Conservation (phyloP, 2,888 invertebrate species). For the Escarpia spicata region DNA sequence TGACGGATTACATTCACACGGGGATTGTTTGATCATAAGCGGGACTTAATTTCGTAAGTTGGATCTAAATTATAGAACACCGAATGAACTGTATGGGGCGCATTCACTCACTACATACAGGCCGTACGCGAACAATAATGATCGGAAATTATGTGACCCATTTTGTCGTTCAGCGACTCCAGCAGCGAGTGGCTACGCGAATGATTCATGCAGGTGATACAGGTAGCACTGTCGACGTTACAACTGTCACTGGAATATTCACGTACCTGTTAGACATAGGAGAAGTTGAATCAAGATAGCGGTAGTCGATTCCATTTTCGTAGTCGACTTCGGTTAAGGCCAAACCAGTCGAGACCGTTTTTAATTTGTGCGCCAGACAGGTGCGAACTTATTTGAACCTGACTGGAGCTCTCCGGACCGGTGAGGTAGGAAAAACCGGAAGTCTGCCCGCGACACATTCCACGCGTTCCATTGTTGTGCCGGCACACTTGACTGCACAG, state of each 20-base stretch:
- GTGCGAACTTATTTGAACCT: conserved; percentile 16
- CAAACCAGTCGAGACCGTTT: not conserved
- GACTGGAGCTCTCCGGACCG: not conserved
- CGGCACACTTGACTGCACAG: not conserved
- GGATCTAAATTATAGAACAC: too few relatives aligned
- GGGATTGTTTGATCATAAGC: not conserved
- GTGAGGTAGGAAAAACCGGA: conserved; percentile 4
- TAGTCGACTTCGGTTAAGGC: not conserved
- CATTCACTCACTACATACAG: not conserved
- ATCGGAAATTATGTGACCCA: not conserved
- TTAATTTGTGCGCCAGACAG: conserved; percentile 10
- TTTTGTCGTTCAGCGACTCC: not conserved
- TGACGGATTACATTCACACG: not conserved
- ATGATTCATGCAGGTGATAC: not conserved
- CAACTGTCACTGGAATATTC: not conserved
- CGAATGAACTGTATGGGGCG: too few relatives aligned
- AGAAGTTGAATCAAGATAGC: not conserved
- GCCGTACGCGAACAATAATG: not conserved
- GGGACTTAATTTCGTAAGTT: too few relatives aligned
- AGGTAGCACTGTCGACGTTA: not conserved
- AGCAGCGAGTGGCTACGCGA: not conserved
- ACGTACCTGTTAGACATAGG: not conserved
- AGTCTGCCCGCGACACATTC: not conserved
- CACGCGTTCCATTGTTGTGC: not conserved
- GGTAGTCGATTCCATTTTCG: not conserved